Evolutionary conservation across 2,888 invertebrate species (phyloP).

Genomic region (Eristalinus aeneus): DNA sequence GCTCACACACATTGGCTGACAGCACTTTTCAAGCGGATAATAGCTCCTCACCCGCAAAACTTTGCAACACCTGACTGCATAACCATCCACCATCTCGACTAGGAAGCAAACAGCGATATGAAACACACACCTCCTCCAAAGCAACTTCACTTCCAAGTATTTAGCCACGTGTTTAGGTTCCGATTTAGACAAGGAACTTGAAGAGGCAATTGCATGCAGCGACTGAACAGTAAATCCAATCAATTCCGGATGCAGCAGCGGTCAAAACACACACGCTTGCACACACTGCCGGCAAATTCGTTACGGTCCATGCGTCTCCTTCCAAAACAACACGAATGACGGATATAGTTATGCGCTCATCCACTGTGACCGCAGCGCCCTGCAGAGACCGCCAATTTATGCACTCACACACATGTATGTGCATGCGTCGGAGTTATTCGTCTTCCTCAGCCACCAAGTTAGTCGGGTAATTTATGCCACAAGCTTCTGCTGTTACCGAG

Average conservation of each 20-base stretch:
- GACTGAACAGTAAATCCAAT: not conserved
- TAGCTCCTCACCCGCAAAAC: not conserved
- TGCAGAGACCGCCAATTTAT: slow-evolving; percentile 35
- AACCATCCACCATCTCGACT: not conserved
- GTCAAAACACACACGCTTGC: slow-evolving; percentile 38
- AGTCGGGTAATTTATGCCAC: slow-evolving; percentile 54
- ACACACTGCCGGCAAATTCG: slow-evolving; percentile 24
- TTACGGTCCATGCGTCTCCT: not conserved
- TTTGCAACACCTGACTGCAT: not conserved
- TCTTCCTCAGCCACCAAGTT: not conserved
- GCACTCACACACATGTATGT: no score
- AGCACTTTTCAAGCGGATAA: not conserved
- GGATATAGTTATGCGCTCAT: slow-evolving; percentile 43
- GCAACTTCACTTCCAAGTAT: not conserved
- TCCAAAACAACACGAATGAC: not conserved
- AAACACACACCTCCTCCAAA: no score
- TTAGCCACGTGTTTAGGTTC: not conserved
- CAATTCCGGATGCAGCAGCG: slow-evolving; percentile 36
- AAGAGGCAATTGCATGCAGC: not conserved
- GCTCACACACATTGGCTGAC: not conserved
- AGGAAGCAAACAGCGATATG: no score
- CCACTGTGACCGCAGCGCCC: slow-evolving; percentile 48
- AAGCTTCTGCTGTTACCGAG: not conserved
- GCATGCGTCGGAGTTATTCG: no score
- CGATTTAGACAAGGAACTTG: not conserved